phyloP scores from a whole-genome alignment of 1,140 invertebrate genomes.

The Cataglyphis hispanica region DNA sequence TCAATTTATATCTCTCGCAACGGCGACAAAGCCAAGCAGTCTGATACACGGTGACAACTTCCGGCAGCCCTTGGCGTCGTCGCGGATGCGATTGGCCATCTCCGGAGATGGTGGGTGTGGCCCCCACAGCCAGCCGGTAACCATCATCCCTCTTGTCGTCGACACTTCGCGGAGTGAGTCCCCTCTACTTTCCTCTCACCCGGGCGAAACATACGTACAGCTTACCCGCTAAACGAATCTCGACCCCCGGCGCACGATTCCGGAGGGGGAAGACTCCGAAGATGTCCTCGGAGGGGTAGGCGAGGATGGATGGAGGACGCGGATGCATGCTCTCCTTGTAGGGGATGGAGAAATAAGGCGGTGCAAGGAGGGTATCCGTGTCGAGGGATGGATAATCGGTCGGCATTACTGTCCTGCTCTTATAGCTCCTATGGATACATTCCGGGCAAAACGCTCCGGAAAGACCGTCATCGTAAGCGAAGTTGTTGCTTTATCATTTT shows the following conservation, averaged over 20 bases:
- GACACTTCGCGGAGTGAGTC: slow-evolving; percentile 71
- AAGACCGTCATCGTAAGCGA: neutral
- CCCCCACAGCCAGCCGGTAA: slow-evolving; percentile 67
- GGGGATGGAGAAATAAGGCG: slow-evolving; percentile 41
- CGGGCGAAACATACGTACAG: slow-evolving; percentile 71
- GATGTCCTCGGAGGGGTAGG: slow-evolving; percentile 46
- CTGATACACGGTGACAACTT: slow-evolving; percentile 76
- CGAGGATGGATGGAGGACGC: slow-evolving; percentile 35
- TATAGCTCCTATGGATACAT: neutral
- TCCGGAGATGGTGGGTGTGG: slow-evolving; percentile 80
- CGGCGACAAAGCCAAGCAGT: slow-evolving; percentile 60
- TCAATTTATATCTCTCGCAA: slow-evolving; percentile 77
- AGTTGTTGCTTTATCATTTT: slow-evolving; percentile 13
- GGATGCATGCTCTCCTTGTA: slow-evolving; percentile 50
- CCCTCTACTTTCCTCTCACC: slow-evolving; percentile 74
- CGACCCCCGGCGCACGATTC: slow-evolving; percentile 14
- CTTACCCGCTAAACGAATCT: slow-evolving; percentile 73
- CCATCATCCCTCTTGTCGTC: slow-evolving; percentile 74
- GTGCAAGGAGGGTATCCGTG: slow-evolving; percentile 69
- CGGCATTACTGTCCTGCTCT: slow-evolving; percentile 66
- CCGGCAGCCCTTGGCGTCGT: slow-evolving; percentile 71
- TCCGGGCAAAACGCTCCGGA: neutral
- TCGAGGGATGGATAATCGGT: slow-evolving; percentile 79
- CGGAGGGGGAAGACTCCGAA: slow-evolving; percentile 59
- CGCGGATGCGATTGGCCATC: slow-evolving; percentile 76